A percentile compares a stretch with the other conserved stretches of the same genome.
Evolutionary conservation across 2,113 vertebrate genomes (phyloP).

Genomic region (Turnix velox): DNA sequence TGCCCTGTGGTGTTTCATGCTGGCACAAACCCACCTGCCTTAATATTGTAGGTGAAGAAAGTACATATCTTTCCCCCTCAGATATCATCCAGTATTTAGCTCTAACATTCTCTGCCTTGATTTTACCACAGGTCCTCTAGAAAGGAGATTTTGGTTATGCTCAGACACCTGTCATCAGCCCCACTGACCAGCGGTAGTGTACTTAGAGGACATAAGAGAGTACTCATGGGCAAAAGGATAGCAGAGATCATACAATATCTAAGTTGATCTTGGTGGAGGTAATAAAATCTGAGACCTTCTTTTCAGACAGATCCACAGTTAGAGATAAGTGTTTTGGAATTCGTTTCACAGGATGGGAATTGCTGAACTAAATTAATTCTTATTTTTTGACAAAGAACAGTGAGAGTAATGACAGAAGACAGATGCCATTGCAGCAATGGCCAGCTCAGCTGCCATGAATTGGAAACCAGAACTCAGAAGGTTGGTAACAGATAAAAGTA

Average conservation of each 20-base stretch:
- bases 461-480: not conserved
- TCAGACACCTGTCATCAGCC: not conserved
- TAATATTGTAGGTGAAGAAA: not conserved
- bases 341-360: not conserved
- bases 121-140: not conserved
- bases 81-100: not conserved
- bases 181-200: too few species aligned
- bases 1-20: not conserved
- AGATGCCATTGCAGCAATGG: accelerated
- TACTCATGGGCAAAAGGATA: not conserved
- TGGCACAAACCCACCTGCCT: not conserved
- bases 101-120: not conserved
- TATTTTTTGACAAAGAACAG: not conserved
- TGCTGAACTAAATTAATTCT: not conserved
- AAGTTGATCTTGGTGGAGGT: not conserved
- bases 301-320: not conserved
- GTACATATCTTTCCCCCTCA: not conserved
- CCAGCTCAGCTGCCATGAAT: not conserved
- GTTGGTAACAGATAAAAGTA: not conserved
- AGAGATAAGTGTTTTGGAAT: not conserved
- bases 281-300: not conserved
- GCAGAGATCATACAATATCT: not conserved
- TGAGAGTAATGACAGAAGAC: not conserved
- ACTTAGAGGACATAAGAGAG: not conserved
- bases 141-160: not conserved